Evolutionary conservation across 2,888 invertebrate genomes (phyloP).

Genomic region (Pachycephus smyrnensis): DNA sequence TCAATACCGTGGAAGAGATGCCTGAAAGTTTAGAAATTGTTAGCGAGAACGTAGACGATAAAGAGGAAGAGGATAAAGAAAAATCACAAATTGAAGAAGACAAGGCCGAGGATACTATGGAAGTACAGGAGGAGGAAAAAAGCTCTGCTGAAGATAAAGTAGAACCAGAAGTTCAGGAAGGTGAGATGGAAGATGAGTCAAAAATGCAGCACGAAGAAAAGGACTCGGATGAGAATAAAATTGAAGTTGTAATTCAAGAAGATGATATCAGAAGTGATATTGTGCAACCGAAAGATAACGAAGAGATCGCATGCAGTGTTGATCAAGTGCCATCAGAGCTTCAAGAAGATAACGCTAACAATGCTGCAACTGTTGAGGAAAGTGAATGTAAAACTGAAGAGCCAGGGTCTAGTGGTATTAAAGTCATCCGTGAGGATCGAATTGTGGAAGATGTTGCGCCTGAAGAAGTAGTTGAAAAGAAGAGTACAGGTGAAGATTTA

Average conservation of each 20-base stretch:
- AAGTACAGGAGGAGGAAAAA: conserved; percentile 1
- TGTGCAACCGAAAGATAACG: background rate
- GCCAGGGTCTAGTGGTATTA: background rate
- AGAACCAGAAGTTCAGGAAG: background rate
- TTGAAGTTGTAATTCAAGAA: background rate
- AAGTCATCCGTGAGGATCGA: background rate
- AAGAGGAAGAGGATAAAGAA: conserved; percentile 3
- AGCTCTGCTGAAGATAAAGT: conserved; percentile 2
- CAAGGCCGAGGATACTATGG: background rate
- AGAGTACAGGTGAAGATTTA: background rate
- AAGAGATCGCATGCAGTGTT: background rate
- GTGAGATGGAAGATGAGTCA: conserved; percentile 2
- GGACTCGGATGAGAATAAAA: background rate
- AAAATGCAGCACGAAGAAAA: background rate
- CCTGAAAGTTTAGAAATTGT: conserved; percentile 2
- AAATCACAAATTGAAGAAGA: background rate
- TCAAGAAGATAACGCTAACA: background rate
- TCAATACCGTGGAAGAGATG: background rate
- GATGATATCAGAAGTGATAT: background rate
- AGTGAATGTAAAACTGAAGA: conserved; percentile 14
- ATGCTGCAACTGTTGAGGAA: conserved; percentile 4
- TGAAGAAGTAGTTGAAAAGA: background rate
- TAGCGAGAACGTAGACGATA: background rate
- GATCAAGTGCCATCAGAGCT: background rate
- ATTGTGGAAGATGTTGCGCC: background rate